phyloP scores from a whole-genome alignment of 2,888 invertebrate species.

The Trissoscelio sp. region DNA sequence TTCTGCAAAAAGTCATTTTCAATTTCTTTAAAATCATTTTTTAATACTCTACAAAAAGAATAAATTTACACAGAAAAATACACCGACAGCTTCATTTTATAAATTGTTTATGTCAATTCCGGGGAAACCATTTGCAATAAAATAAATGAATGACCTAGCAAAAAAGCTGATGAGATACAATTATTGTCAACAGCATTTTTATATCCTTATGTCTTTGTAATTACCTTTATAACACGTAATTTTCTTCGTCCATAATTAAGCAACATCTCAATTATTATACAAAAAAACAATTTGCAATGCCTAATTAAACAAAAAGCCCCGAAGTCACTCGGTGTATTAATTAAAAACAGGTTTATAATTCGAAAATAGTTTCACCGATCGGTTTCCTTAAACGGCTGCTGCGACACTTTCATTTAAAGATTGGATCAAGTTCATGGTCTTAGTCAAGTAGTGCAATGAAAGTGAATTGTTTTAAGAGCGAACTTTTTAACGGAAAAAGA shows the following conservation, averaged over 20 bases:
- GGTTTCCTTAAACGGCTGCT: slow-evolving; percentile 13
- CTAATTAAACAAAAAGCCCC: no score
- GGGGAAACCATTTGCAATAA: no score
- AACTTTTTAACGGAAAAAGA: slow-evolving; percentile 37
- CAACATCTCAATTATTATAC: slow-evolving; percentile 12
- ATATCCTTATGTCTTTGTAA: background rate
- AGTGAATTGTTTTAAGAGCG: slow-evolving; percentile 51
- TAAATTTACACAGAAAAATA: no score
- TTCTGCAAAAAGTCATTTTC: background rate
- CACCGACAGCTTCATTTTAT: no score
- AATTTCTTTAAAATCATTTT: background rate
- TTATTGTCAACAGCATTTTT: no score
- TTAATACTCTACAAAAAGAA: background rate
- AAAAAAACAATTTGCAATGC: background rate
- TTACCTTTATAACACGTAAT: slow-evolving; percentile 1
- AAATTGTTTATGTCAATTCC: no score
- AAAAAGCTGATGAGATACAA: no score
- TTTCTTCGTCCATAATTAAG: background rate
- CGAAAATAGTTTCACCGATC: slow-evolving; percentile 36
- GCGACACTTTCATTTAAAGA: slow-evolving; percentile 50
- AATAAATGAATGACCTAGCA: no score
- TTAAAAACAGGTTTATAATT: slow-evolving; percentile 37
- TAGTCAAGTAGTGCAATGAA: slow-evolving; percentile 44
- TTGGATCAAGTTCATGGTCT: slow-evolving; percentile 58
- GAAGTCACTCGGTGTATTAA: background rate